Percentiles rank a stretch among this genome's conserved stretches.
Evolutionary conservation across 2,797 vertebrate genomes (phyloP).

Genomic region (Myotis myotis): DNA sequence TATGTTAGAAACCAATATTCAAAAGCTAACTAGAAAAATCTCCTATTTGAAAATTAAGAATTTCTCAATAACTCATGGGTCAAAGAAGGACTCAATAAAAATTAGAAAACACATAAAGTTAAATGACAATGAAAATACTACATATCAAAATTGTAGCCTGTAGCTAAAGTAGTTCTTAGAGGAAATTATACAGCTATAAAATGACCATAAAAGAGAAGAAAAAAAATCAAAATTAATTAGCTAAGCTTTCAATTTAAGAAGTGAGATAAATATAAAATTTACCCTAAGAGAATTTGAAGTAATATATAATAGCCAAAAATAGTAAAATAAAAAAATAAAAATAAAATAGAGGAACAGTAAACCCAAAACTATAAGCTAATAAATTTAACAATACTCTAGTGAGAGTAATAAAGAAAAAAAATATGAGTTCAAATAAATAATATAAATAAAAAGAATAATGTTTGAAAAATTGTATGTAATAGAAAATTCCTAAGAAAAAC

Average conservation of each 20-base stretch:
- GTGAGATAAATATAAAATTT: background rate
- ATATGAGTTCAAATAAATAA: constrained; percentile 19
- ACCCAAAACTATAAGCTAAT: background rate
- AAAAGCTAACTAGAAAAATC: background rate
- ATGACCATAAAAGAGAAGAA: background rate
- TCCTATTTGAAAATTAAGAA: background rate
- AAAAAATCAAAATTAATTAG: background rate
- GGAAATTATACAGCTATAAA: background rate
- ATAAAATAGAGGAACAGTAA: background rate
- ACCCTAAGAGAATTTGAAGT: background rate
- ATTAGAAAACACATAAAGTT: constrained; percentile 5
- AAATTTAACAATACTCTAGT: background rate
- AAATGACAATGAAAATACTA: background rate
- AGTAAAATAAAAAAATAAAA: background rate
- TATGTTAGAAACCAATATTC: background rate
- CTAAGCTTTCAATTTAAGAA: background rate
- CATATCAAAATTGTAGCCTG: background rate
- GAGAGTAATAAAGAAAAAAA: background rate
- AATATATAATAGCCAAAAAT: background rate
- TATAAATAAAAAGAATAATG: background rate
- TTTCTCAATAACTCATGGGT: background rate
- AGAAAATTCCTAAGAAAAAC: background rate
- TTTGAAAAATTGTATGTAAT: background rate
- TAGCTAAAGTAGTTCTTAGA: background rate
- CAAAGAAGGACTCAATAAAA: background rate